phyloP scores from a whole-genome alignment of 2,888 invertebrate genomes.

The Marronus borbonicus region DNA sequence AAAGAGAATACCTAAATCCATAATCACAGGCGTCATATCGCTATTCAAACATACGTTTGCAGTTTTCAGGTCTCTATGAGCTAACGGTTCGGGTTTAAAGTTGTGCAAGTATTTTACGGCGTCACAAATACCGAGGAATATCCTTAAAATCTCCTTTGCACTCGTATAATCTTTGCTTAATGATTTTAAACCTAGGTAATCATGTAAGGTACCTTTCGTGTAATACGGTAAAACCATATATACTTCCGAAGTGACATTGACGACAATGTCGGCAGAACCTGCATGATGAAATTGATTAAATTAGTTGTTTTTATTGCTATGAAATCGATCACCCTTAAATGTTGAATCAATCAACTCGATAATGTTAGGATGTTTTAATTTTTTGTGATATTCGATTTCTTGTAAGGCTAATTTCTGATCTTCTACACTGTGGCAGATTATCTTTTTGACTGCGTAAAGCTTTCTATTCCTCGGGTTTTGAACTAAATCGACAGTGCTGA shows the following conservation, averaged over 20 bases:
- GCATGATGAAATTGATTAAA: slow-evolving; percentile 19
- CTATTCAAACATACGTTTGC: slow-evolving; percentile 86
- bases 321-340: slow-evolving; percentile 70
- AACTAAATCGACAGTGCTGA: slow-evolving; percentile 85
- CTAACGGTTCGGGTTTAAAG: slow-evolving; percentile 80
- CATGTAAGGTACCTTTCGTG: slow-evolving; percentile 83
- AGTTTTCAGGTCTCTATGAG: slow-evolving; percentile 90
- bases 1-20: slow-evolving; percentile 80
- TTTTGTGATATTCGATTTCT: slow-evolving; percentile 83
- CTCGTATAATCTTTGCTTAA: slow-evolving; percentile 76
- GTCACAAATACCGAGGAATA: slow-evolving; percentile 83
- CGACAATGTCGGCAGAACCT: slow-evolving; percentile 77
- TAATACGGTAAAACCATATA: slow-evolving; percentile 84
- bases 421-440: slow-evolving; percentile 84
- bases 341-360: slow-evolving; percentile 81
- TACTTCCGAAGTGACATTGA: slow-evolving; percentile 81
- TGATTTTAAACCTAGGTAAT: slow-evolving; percentile 77
- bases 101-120: slow-evolving; percentile 84
- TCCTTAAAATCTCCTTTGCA: slow-evolving; percentile 77
- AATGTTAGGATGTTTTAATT: slow-evolving; percentile 81
- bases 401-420: slow-evolving; percentile 82
- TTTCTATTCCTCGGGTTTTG: slow-evolving; percentile 79
- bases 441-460: slow-evolving; percentile 84
- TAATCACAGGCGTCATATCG: slow-evolving; percentile 81
- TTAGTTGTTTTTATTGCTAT: not conserved